Evolutionary conservation across 1,140 invertebrate species (phyloP), one percentile per base, ranked within the genome.

Genomic region (Teleopsis dalmanni): DNA sequence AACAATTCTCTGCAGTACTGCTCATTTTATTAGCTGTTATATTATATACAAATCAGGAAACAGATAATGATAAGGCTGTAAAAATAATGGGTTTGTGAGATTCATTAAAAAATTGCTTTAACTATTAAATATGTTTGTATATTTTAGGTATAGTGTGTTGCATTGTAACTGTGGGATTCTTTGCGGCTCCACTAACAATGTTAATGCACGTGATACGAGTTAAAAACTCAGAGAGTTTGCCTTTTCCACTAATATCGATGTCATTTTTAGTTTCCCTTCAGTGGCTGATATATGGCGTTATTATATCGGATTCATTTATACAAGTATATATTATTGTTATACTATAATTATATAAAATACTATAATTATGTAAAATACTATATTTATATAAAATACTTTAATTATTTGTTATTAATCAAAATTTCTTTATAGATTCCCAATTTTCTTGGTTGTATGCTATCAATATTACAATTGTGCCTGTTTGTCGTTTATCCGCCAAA

Each of bases 141-240:
- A 38, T 52, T 75, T 74, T 57, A 74, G 86, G 85, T 45, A 66
- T 84, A 13, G 62, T 85, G 21, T 84, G 85, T 54, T 86, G 84
- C 58, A 58, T 75, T 27, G 72, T 88, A 6, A 87, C 86, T 10
- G 75, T 90, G 35, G 56, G 86, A 35, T 88, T 87, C 55, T 86
- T 89, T 67, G 84, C 82, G 23, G 82, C 87, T 33, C 88, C 88
- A 18, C 74, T 91, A 49, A 81, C 81, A 19, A 81, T 82, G 57
- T 63, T 91, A 54, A 75, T 85, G 31, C 82, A 88, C 72, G 87
- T 91, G 8, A 76, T 90, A 42, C 78, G 72, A 70, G 78, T 81
- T 8, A 84, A 82, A 64, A 86, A 76, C 64, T 81, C 84, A 4
- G 87, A 89, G 51, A 82, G 80, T 68, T 75, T 89, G 56, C 87